Base-by-base conservation (phyloP, 1,140 invertebrate species). In the Nymphalis io region DNA sequence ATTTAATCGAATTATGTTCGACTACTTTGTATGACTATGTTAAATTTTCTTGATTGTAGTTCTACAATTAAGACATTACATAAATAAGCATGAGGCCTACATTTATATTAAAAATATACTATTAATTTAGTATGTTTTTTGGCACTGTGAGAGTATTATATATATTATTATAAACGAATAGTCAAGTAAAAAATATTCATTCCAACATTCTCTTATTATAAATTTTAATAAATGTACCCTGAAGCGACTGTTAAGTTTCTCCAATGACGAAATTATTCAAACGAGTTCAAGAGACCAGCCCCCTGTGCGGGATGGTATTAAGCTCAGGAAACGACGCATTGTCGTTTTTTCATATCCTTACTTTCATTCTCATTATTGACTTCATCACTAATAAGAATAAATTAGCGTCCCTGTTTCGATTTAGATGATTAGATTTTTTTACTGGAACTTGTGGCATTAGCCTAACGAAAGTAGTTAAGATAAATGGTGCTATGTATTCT, bases 321-420 rank as follows among this genome's bases (percentile, higher is more conserved):
- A 81, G 78, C 75, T 74, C 76, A 73, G 76, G 72, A 75, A 73
- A 78, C 51, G 21, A 74, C 55, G 73, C 76, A 74, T 84, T 82
- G 78, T 79, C 77, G 75, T 75, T 87, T 82, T 84, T 84, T 58
- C 18, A 57, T 59, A 68, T 63, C 60, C 55, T 72, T 70, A 66
- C 76, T 76, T 76, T 77, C 70, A 67, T 68, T 68, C 73, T 60
- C 38, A 70, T 70, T 76, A 74, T 64, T 70, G 66, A 79, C 65
- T 60, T 70, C 70, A 74, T 63, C 38, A 58, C 79, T 84, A 84
- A 83, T 83, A 83, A 86, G 75, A 84, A 84, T 87, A 82, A 83
- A 86, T 82, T 86, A 81, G 77, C 53, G 33, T 48, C 39, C 59
- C 67, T 73, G 23, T 62, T 53, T 72, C 66, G 63, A 75, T 70